Evolutionary conservation across 2,113 vertebrate genomes (phyloP).

Genomic region (Mesocricetus auratus): DNA sequence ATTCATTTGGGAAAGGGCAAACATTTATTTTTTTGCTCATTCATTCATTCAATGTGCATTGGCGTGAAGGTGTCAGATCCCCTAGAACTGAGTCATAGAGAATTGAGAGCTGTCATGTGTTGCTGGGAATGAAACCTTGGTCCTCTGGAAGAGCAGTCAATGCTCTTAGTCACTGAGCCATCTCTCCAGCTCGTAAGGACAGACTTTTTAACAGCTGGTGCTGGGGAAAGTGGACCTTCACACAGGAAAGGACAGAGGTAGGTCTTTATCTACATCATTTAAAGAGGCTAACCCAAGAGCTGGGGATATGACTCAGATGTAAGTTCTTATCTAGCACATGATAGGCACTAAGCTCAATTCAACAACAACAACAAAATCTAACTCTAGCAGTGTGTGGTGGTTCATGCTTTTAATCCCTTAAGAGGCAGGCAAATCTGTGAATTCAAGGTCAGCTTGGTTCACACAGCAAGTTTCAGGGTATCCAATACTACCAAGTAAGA

Average conservation of each 20-base stretch:
- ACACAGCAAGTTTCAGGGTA: background rate
- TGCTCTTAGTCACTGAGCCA: too few species aligned
- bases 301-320: background rate
- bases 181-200: background rate
- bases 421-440: background rate
- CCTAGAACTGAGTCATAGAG: too few species aligned
- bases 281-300: background rate
- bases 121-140: too few species aligned
- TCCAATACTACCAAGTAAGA: background rate
- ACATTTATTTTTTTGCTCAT: too few species aligned
- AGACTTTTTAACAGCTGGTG: background rate
- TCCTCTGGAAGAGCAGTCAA: too few species aligned
- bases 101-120: too few species aligned
- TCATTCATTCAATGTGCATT: too few species aligned
- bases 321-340: background rate
- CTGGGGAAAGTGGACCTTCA: background rate
- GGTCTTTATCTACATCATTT: background rate
- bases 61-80: too few species aligned
- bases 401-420: background rate
- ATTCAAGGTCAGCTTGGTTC: background rate
- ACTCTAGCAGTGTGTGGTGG: background rate
- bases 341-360: background rate
- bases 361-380: background rate
- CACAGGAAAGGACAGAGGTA: background rate
- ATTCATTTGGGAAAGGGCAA: background rate